Conservation (phyloP, 2,797 vertebrate species). For the Chloroceryle inda region DNA sequence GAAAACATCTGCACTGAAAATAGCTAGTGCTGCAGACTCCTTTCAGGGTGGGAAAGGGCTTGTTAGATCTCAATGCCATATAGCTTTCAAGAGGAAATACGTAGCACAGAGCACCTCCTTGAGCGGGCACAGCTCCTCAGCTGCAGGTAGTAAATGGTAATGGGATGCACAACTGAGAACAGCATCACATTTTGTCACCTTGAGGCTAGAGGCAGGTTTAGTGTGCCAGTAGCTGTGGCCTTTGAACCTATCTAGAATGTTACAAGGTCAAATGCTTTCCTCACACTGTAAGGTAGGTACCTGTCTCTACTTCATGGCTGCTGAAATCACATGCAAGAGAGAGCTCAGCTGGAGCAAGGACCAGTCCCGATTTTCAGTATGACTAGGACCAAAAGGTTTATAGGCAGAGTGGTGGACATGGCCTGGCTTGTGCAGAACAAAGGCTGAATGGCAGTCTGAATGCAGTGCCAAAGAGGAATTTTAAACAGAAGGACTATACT, state of each 20-base stretch:
- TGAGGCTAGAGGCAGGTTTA: neutral
- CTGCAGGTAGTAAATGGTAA: neutral
- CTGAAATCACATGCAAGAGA: rapidly evolving
- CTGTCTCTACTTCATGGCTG: neutral
- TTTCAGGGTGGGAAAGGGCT: neutral
- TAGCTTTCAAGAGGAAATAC: neutral
- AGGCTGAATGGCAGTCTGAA: neutral
- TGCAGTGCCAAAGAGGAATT: neutral
- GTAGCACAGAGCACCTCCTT: neutral
- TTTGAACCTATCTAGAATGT: neutral
- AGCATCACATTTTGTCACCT: neutral
- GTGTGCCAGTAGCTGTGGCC: neutral
- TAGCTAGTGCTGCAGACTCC: neutral
- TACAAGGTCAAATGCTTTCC: neutral
- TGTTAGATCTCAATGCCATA: neutral
- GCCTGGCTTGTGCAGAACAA: neutral
- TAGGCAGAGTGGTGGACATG: neutral
- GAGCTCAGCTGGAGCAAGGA: neutral
- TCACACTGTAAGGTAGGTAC: neutral
- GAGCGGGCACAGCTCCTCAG: neutral
- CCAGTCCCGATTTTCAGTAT: neutral
- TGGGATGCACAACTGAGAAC: neutral
- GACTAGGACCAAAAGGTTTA: neutral
- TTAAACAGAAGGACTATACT: neutral
- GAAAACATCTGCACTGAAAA: neutral